Evolutionary conservation across 2,888 invertebrate genomes (phyloP).

Genomic region (Pyrocoelia pectoralis): DNA sequence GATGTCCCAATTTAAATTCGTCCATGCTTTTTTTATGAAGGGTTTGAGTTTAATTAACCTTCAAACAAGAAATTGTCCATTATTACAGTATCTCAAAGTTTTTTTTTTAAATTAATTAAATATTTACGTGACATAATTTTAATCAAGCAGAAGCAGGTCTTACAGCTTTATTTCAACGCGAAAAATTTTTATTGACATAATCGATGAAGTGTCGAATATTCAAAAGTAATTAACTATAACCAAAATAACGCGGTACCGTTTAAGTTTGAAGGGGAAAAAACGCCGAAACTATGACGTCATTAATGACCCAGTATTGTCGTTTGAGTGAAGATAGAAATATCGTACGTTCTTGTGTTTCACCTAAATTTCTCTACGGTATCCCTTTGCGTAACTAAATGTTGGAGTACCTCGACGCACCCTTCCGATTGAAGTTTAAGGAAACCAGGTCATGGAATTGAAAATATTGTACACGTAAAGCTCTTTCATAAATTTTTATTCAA

Average conservation of each 20-base stretch:
- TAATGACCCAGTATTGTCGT: constrained; percentile 15
- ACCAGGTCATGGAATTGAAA: constrained; percentile 28
- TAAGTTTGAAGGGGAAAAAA: constrained; percentile 7
- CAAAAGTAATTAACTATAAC: not conserved
- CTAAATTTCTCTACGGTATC: not conserved
- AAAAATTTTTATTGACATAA: too few species aligned
- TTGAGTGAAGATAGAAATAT: constrained; percentile 14
- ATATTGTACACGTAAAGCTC: constrained; percentile 4
- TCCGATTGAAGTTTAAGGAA: constrained; percentile 29
- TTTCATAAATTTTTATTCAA: constrained; percentile 10
- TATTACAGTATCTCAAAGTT: too few species aligned
- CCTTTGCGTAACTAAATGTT: not conserved
- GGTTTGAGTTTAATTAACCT: not conserved
- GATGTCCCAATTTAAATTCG: constrained; percentile 4
- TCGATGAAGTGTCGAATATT: not conserved
- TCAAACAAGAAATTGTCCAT: not conserved
- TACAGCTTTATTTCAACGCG: too few species aligned
- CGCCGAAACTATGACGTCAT: constrained; percentile 30
- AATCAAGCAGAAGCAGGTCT: too few species aligned
- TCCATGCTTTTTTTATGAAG: not conserved
- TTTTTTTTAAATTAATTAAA: too few species aligned
- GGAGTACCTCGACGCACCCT: constrained; percentile 5
- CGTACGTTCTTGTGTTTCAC: constrained; percentile 13
- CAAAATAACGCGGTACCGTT: not conserved
- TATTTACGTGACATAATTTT: too few species aligned